phyloP scores from a whole-genome alignment of 2,888 invertebrate species.

The Lasioglossum pauxillum region DNA sequence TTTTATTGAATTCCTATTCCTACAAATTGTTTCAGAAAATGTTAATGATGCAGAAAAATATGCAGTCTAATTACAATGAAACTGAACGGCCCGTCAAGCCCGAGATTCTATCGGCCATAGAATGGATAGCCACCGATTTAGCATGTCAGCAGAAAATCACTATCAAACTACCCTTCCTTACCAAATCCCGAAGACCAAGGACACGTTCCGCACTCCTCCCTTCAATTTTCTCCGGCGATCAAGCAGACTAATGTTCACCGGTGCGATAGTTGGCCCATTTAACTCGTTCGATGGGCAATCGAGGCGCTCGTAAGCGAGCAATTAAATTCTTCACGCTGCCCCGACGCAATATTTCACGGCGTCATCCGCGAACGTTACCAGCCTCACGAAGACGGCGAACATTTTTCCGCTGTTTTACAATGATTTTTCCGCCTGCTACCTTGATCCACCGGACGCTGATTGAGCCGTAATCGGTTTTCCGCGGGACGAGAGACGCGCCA shows the following conservation, averaged over 20 bases:
- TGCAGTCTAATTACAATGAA: neutral
- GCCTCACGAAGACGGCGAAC: neutral
- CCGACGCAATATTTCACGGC: slow-evolving; percentile 27
- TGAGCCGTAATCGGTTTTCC: slow-evolving; percentile 30
- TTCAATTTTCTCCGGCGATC: slow-evolving; percentile 24
- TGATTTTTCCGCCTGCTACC: neutral
- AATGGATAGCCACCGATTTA: neutral
- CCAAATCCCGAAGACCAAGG: neutral
- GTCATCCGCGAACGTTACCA: neutral
- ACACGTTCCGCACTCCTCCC: neutral
- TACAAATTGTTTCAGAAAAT: too few species aligned
- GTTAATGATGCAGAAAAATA: too few species aligned
- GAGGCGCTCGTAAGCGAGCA: neutral
- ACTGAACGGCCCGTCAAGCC: neutral
- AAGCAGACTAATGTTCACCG: neutral
- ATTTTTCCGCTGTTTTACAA: neutral
- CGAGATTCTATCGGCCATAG: neutral
- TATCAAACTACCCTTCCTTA: neutral
- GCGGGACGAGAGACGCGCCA: too few species aligned
- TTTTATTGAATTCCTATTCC: too few species aligned
- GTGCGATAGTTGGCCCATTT: slow-evolving; percentile 9
- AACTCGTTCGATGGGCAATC: neutral
- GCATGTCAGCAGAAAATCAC: neutral
- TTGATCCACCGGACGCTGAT: slow-evolving; percentile 24
- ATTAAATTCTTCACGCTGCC: slow-evolving; percentile 25